Evolutionary conservation across 2,797 vertebrate species (phyloP).

Genomic region (Macroramphosus scolopax): DNA sequence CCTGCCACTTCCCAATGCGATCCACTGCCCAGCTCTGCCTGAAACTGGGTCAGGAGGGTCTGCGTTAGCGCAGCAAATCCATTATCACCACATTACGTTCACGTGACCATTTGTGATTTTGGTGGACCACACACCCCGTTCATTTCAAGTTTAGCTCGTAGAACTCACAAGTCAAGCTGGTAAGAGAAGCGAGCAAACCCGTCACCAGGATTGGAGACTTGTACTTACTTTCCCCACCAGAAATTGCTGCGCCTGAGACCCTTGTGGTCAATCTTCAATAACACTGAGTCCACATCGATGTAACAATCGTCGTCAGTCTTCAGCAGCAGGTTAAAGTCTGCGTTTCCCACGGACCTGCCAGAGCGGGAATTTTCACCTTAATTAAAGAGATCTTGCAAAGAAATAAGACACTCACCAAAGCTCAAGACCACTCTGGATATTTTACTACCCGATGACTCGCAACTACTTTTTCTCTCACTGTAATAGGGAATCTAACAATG

Average conservation of each 20-base stretch:
- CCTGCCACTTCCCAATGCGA: conserved; percentile 96
- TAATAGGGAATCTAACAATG: conserved; percentile 30
- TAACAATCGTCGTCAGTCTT: conserved; percentile 99
- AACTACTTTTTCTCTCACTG: conserved; percentile 27
- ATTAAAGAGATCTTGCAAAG: conserved; percentile 51
- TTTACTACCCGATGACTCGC: conserved; percentile 40
- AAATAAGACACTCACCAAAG: conserved; percentile 30
- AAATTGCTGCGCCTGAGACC: conserved; percentile 83
- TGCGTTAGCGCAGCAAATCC: conserved; percentile 7
- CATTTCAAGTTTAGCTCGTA: conserved; percentile 9
- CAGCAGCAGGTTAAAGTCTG: conserved; percentile 88
- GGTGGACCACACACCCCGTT: not conserved
- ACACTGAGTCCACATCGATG: conserved; percentile 88
- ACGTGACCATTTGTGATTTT: conserved; percentile 8
- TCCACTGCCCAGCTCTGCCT: conserved; percentile 98
- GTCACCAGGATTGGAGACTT: conserved; percentile 5
- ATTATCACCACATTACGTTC: conserved; percentile 29
- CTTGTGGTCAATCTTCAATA: conserved; percentile 86
- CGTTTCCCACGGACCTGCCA: conserved; percentile 86
- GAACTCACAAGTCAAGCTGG: too few relatives aligned
- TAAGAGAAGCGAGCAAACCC: too few relatives aligned
- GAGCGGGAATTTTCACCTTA: conserved; percentile 52
- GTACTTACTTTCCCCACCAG: conserved; percentile 98
- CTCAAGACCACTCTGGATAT: conserved; percentile 2
- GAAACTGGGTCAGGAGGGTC: conserved; percentile 82